Percentiles rank a stretch among this genome's conserved stretches.
phyloP scores from a whole-genome alignment of 2,888 invertebrate species.

The Tenthredo notha region DNA sequence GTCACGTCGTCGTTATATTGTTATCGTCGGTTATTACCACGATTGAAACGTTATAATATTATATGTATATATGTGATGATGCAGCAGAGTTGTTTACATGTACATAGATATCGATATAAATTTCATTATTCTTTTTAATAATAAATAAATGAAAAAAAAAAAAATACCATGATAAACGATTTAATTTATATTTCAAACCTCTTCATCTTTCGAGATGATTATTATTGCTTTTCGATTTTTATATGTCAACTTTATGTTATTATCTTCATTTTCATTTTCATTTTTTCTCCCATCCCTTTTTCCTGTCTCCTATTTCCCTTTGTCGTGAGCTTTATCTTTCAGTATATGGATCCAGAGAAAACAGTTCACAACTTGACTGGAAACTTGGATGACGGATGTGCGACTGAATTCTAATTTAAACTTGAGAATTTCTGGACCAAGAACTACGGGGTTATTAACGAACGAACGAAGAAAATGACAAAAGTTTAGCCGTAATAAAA shows the following conservation, averaged over 20 bases:
- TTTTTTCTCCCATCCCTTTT: background rate
- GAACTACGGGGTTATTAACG: slow-evolving; percentile 31
- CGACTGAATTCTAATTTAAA: slow-evolving; percentile 42
- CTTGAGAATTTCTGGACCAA: background rate
- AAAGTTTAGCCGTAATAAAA: slow-evolving; percentile 16
- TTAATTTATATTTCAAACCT: background rate
- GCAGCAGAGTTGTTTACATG: background rate
- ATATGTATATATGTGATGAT: background rate
- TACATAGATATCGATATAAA: background rate
- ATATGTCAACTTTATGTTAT: too few species aligned
- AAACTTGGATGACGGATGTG: slow-evolving; percentile 27
- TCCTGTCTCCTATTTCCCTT: background rate
- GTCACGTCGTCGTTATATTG: background rate
- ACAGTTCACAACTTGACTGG: slow-evolving; percentile 18
- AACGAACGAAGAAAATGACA: slow-evolving; percentile 25
- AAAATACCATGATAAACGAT: background rate
- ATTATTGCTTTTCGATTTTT: background rate
- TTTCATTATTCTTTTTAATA: background rate
- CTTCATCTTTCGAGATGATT: background rate
- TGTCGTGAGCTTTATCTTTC: background rate
- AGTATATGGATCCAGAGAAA: background rate
- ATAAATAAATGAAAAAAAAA: background rate
- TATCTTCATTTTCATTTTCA: background rate
- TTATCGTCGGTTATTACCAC: slow-evolving; percentile 26
- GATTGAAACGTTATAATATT: background rate